These are phyloP conservation scores for Electrophaes corylata DNA, from an alignment of 2,888 invertebrate species.

Conservation along the genomic window DNA sequence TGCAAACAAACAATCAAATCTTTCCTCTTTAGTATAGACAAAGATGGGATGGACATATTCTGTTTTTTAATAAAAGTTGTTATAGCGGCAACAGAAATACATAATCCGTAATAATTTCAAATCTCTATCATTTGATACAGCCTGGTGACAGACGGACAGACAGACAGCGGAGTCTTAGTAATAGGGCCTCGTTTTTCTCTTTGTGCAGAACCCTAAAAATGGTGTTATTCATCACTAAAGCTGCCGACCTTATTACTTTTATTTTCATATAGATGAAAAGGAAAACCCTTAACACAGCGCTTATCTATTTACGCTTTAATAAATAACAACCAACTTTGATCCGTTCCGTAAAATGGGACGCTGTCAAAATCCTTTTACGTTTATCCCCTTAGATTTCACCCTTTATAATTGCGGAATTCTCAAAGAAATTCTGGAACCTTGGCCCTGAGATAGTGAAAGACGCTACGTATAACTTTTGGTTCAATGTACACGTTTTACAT, in stretches of 20 bases:
- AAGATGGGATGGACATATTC: too few relatives aligned
- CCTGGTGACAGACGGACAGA: too few relatives aligned
- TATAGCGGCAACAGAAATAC: too few relatives aligned
- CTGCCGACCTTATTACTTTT: slow-evolving; percentile 28
- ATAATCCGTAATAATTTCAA: too few relatives aligned
- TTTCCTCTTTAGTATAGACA: too few relatives aligned
- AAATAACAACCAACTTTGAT: slow-evolving; percentile 67
- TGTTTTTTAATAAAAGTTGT: too few relatives aligned
- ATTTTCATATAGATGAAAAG: slow-evolving; percentile 36
- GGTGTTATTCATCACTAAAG: slow-evolving; percentile 9
- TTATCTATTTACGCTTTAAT: slow-evolving; percentile 58
- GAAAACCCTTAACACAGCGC: slow-evolving; percentile 52
- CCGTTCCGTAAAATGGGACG: slow-evolving; percentile 58
- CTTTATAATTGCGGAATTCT: slow-evolving; percentile 29
- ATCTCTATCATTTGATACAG: too few relatives aligned
- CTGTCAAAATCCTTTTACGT: slow-evolving; percentile 50
- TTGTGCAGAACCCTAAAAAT: too few relatives aligned
- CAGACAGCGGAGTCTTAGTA: too few relatives aligned
- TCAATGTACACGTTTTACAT: not conserved
- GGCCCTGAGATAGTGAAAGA: not conserved
- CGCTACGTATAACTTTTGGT: not conserved
- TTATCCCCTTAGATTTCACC: slow-evolving; percentile 19
- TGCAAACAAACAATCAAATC: too few relatives aligned
- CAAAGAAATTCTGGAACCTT: not conserved
- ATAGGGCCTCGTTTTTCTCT: too few relatives aligned